These are phyloP conservation scores for Tetrapedia diversipes DNA, from an alignment of 2,888 invertebrate genomes.

Conservation along the genomic window DNA sequence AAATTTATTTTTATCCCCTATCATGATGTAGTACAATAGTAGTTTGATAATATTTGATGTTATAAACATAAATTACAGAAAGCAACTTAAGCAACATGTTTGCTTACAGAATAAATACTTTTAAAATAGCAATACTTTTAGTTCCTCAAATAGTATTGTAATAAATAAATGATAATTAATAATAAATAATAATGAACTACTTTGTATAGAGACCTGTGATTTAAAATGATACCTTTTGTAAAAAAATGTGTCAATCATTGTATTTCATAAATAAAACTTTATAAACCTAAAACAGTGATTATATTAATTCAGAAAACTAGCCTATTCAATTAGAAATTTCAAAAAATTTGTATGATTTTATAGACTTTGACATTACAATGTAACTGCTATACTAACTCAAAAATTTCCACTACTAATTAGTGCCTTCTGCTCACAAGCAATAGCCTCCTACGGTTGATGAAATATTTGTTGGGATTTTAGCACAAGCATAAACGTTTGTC, in stretches of 20 bases:
- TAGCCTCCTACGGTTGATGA: too few relatives aligned
- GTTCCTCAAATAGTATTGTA: neutral
- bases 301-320: neutral
- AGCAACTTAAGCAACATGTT: slow-evolving; percentile 2
- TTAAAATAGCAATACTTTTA: neutral
- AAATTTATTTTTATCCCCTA: neutral
- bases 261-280: slow-evolving; percentile 14
- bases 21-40: neutral
- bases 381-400: too few relatives aligned
- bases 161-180: slow-evolving; percentile 20
- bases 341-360: too few relatives aligned
- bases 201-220: slow-evolving; percentile 35
- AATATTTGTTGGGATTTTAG: too few relatives aligned
- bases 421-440: too few relatives aligned
- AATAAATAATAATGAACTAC: slow-evolving; percentile 28
- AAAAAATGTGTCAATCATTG: slow-evolving; percentile 5
- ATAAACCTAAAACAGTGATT: neutral
- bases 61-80: neutral
- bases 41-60: neutral
- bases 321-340: too few relatives aligned
- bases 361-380: too few relatives aligned
- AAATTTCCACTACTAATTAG: too few relatives aligned
- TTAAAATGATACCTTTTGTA: slow-evolving; percentile 16
- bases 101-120: slow-evolving; percentile 4
- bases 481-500: too few relatives aligned